Evolutionary conservation across 2,888 invertebrate species (phyloP), one percentile per base, ranked within the genome.

Genomic region (Dolichopus griseipennis): DNA sequence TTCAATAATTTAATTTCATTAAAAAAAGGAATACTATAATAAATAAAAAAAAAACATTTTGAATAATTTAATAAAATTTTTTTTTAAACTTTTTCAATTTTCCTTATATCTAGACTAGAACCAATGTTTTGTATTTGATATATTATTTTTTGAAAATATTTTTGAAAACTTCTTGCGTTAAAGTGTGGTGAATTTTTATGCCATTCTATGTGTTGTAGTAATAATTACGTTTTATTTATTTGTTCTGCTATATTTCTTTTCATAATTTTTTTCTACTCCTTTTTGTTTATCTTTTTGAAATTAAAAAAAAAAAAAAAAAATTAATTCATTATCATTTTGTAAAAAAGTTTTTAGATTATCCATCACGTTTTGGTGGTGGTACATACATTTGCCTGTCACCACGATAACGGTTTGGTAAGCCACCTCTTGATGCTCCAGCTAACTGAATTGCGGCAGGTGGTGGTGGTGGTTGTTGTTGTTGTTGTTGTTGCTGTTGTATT

Each of bases 301-400:
- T 52, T 52, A 12, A 52, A 52, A 52, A 18, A 37, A 37, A 52
- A 18, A 37, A 37, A 37, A 37, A 37, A 10, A 10, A 37, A 6
- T 52, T n/a, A 52, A 15, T 52, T 52, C 5, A 37, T 37, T 52
- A 52, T 62, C 62, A 20, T 22, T 62, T 21, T 62, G 5, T 62
- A 62, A 62, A 22, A 22, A 3, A 2, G 1, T 62, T 22, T 62
- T 62, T 1, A 12, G 21, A 62, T 64, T 64, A 64, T 20, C 33
- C 64, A 34, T 78, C 78, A 37, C 81, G 74, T 70, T 83, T 82
- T 52, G 81, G 81, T 15, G 83, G 83, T 64, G 83, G 83, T 67
- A 83, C 78, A 73, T 83, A 83, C 71, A 83, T 78, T 73, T 79
- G 81, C 66, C 81, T 77, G 69, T 80, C 80, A 52, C 75, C 75